Evolutionary conservation across 2,888 invertebrate genomes (phyloP).

Genomic region (Lasioglossum lativentre): DNA sequence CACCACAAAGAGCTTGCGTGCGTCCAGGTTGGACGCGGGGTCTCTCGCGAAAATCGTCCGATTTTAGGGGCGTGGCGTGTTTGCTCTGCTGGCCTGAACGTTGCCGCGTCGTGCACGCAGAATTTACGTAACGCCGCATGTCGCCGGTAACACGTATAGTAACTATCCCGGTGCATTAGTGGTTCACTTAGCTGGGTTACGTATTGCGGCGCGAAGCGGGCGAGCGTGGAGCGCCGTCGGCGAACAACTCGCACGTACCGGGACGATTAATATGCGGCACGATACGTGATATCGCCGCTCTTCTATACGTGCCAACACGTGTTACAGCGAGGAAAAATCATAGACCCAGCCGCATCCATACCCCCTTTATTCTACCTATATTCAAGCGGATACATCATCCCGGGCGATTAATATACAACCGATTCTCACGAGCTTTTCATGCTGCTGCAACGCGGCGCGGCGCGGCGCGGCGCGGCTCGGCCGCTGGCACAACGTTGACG

Average conservation of each 20-base stretch:
- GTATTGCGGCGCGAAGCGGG: slow-evolving; percentile 50
- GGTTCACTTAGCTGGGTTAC: slow-evolving; percentile 66
- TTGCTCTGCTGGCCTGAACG: background rate
- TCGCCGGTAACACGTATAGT: slow-evolving; percentile 38
- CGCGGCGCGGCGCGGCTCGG: no score
- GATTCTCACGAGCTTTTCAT: slow-evolving; percentile 50
- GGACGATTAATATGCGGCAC: slow-evolving; percentile 73
- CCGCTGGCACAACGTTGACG: slow-evolving; percentile 53
- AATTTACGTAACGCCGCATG: background rate
- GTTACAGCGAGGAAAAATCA: slow-evolving; percentile 38
- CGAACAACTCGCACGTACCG: slow-evolving; percentile 74
- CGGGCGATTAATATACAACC: slow-evolving; percentile 36
- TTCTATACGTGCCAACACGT: slow-evolving; percentile 58
- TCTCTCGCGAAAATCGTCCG: background rate
- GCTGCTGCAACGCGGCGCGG: slow-evolving; percentile 18
- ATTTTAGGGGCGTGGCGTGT: background rate
- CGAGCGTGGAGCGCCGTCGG: slow-evolving; percentile 49
- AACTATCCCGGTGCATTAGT: slow-evolving; percentile 64
- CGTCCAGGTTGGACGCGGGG: no score
- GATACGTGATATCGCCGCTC: slow-evolving; percentile 66
- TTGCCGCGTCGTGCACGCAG: background rate
- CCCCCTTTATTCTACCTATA: slow-evolving; percentile 32
- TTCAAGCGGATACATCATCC: slow-evolving; percentile 46
- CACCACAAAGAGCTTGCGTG: no score
- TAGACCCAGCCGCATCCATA: background rate